phyloP scores from a whole-genome alignment of 2,797 vertebrate species.

The Geranospiza caerulescens region DNA sequence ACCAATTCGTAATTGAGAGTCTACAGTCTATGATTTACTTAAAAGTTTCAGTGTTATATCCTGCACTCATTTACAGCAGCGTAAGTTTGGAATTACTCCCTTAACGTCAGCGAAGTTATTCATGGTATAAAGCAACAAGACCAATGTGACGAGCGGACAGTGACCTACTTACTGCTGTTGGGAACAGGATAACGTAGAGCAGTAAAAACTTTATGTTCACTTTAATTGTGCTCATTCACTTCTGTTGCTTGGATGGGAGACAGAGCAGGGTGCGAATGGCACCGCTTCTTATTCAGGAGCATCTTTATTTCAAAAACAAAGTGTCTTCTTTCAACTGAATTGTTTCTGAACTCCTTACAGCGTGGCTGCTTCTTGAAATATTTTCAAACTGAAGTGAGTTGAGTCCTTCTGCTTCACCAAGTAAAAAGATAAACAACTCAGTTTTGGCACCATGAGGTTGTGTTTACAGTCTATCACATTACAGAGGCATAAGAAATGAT shows the following conservation, averaged over 20 bases:
- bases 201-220: neutral
- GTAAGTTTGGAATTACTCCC: neutral
- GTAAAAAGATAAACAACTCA: neutral
- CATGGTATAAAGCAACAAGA: neutral
- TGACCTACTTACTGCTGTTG: neutral
- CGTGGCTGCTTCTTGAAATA: neutral
- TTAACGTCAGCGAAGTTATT: neutral
- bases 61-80: neutral
- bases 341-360: neutral
- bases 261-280: neutral
- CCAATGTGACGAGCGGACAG: neutral
- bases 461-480: neutral
- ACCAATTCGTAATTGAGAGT: neutral
- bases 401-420: neutral
- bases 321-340: neutral
- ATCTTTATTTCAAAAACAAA: neutral
- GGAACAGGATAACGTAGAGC: neutral
- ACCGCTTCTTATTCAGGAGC: neutral
- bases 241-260: neutral
- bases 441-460: slow-evolving; percentile 9
- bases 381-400: neutral
- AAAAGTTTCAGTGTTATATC: neutral
- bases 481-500: neutral
- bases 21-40: neutral
- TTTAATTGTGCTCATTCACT: neutral